Evolutionary conservation across 2,888 invertebrate species (phyloP).

Genomic region (Tipula lateralis): DNA sequence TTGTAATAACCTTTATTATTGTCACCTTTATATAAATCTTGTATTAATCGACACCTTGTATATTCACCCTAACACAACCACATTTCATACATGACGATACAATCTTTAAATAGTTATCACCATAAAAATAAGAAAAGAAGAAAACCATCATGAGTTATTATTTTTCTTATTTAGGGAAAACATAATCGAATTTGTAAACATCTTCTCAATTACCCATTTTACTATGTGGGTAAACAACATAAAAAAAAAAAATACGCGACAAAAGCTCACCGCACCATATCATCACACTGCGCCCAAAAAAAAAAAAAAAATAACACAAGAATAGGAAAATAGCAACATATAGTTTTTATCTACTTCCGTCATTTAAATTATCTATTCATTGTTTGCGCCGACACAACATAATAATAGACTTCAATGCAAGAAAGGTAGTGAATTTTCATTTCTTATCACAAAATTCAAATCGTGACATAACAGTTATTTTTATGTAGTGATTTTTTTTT

Average conservation of each 20-base stretch:
- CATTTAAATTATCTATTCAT: slow-evolving; percentile 24
- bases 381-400: not conserved
- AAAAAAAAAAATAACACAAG: not conserved
- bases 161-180: not conserved
- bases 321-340: not conserved
- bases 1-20: not conserved
- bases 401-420: not conserved
- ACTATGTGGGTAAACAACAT: not conserved
- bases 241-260: not conserved
- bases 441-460: slow-evolving; percentile 20
- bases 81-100: not conserved
- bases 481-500: slow-evolving; percentile 25
- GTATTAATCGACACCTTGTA: not conserved
- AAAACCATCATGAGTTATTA: not conserved
- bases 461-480: slow-evolving; percentile 27
- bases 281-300: not conserved
- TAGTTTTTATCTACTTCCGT: slow-evolving; percentile 24
- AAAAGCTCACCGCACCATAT: not conserved
- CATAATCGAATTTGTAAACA: not conserved
- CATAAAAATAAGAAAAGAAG: not conserved
- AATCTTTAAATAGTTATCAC: not conserved
- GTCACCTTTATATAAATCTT: not conserved
- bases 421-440: slow-evolving; percentile 24
- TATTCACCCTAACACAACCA: not conserved
- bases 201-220: not conserved